Evolutionary conservation across 2,797 vertebrate species (phyloP), one percentile per base, ranked within the genome.

Genomic region (Chaunax sp.): DNA sequence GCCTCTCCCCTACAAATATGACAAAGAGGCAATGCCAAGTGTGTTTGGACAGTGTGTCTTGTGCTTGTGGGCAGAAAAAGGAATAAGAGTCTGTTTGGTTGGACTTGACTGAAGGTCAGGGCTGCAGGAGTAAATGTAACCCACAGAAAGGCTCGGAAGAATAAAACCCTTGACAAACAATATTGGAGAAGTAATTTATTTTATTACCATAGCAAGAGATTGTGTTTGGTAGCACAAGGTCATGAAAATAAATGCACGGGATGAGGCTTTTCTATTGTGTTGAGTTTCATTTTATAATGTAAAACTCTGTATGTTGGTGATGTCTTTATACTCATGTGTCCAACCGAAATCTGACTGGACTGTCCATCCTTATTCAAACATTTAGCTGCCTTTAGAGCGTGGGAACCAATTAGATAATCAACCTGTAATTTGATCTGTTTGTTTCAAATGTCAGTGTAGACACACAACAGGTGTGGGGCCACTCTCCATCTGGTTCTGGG

Each of bases 21-120:
- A 85, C 82, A 74, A 79, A 89, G 40, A 45, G 66, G 64, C 11
- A 0, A 46, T 54, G 75, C 75, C 72, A 65, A 70, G 57, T 64
- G 64, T 55, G 78, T 83, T 83, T 85, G 71, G 75, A 73, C 65
- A 50, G 50, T 3, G 56, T 69, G 74, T 69, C 43, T 41, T 43
- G 60, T 62, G 59, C 37, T 54, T 69, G 73, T 63, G 55, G 52
- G 3, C 6, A 37, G 51, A 65, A 64, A 68, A 51, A 80, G 76
- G 52, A 4, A 5, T 62, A 54, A 23, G 47, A 50, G 60, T 37
- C n/a, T 19, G 46, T 78, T 74, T 55, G n/a, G 61, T 49, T 35
- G 53, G 19, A 15, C 61, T 58, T 64, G 53, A 59, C 54, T 47
- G 55, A 83, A 69, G 71, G 20, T 52, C 57, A 58, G 30, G 57